Conservation (phyloP, 2,797 vertebrate species). For the Tachyglossus aculeatus region DNA sequence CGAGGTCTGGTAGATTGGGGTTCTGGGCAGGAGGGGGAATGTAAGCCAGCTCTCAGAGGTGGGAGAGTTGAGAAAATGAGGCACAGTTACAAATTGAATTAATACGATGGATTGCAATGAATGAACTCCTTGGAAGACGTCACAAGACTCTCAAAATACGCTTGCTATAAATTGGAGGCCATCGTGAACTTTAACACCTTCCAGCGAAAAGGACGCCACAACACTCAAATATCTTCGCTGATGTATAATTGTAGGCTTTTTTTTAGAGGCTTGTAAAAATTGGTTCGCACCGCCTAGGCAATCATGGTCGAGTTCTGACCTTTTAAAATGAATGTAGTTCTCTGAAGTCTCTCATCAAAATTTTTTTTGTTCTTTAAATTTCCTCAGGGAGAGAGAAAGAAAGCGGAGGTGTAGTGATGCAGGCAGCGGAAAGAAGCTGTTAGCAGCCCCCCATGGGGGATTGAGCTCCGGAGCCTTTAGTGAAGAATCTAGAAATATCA, state of each 20-base stretch:
- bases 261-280: neutral
- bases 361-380: neutral
- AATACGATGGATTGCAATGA: too few species aligned
- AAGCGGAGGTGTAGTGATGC: neutral
- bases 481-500: rapidly evolving
- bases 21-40: too few species aligned
- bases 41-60: too few species aligned
- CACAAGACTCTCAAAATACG: too few species aligned
- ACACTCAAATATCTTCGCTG: neutral
- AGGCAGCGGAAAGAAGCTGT: too few species aligned
- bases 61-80: too few species aligned
- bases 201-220: too few species aligned
- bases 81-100: too few species aligned
- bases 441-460: neutral
- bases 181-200: too few species aligned
- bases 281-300: neutral
- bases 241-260: rapidly evolving
- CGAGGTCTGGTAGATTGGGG: too few species aligned
- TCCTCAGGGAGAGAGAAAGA: neutral
- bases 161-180: too few species aligned
- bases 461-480: neutral
- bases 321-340: neutral
- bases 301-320: neutral
- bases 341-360: neutral
- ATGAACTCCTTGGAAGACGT: too few species aligned